Conservation (phyloP, 2,797 vertebrate species). For the Acropternis orthonyx region DNA sequence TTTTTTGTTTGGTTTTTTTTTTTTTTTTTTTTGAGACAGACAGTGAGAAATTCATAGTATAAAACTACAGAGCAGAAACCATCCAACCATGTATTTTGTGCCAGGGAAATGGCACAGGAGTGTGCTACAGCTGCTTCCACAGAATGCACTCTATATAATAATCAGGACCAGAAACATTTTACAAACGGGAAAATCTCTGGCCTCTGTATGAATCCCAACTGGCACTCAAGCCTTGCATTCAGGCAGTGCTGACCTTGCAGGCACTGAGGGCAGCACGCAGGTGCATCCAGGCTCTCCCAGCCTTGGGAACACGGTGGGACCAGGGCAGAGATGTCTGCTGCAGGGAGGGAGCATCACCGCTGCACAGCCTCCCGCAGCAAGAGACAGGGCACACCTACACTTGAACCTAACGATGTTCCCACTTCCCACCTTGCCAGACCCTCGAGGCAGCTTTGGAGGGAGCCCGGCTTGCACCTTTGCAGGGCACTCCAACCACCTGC, state of each 20-base stretch:
- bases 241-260: rapidly evolving
- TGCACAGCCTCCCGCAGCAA: rapidly evolving
- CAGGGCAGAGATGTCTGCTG: background rate
- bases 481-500: background rate
- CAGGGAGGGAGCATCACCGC: background rate
- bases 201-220: background rate
- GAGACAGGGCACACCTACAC: too few relatives aligned
- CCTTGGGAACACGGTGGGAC: rapidly evolving
- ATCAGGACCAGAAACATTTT: background rate
- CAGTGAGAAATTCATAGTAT: background rate
- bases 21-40: background rate
- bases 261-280: background rate
- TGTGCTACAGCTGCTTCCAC: conserved; percentile 18
- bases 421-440: background rate
- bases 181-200: background rate
- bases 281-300: rapidly evolving
- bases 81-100: background rate
- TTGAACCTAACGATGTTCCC: background rate
- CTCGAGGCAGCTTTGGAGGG: background rate
- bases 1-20: background rate
- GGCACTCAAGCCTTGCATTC: background rate
- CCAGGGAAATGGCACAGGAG: background rate
- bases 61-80: background rate
- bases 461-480: background rate
- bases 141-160: background rate